phyloP scores from a whole-genome alignment of 2,113 vertebrate genomes.

The Tamias sibiricus region DNA sequence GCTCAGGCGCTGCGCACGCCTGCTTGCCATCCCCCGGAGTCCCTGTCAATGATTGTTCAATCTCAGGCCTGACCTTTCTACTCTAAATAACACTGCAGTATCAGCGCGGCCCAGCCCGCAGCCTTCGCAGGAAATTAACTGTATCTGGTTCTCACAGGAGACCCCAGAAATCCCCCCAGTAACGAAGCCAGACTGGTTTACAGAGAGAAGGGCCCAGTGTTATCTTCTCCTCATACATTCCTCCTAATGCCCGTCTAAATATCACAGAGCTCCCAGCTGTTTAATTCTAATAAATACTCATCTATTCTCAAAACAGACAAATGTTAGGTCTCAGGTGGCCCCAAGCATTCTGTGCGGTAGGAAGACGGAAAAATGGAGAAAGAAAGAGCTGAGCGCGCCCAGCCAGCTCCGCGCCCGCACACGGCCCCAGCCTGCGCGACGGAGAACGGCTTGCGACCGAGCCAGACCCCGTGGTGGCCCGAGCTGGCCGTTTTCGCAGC shows the following conservation, averaged over 20 bases:
- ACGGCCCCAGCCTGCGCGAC: too few relatives aligned
- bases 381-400: not conserved
- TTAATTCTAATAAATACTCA: constrained; percentile 87
- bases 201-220: constrained; percentile 74
- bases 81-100: constrained; percentile 87
- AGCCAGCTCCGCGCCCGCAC: not conserved
- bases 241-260: constrained; percentile 91
- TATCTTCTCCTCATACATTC: constrained; percentile 83
- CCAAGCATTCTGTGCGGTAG: not conserved
- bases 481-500: not conserved
- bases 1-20: constrained; percentile 66
- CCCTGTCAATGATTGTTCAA: constrained; percentile 91
- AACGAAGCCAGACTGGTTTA: constrained; percentile 75
- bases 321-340: constrained; percentile 87
- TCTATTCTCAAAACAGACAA: constrained; percentile 86
- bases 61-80: constrained; percentile 88
- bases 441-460: not conserved
- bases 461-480: not conserved
- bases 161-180: constrained; percentile 81
- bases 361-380: constrained; percentile 25
- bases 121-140: constrained; percentile 84
- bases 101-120: constrained; percentile 82
- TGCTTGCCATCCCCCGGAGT: constrained; percentile 78
- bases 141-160: constrained; percentile 85
- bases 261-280: constrained; percentile 90